Evolutionary conservation across 30 jellyfish, hydroid and myxozoan genomes (phyloP).

Genomic region (Hydractinia echinata): DNA sequence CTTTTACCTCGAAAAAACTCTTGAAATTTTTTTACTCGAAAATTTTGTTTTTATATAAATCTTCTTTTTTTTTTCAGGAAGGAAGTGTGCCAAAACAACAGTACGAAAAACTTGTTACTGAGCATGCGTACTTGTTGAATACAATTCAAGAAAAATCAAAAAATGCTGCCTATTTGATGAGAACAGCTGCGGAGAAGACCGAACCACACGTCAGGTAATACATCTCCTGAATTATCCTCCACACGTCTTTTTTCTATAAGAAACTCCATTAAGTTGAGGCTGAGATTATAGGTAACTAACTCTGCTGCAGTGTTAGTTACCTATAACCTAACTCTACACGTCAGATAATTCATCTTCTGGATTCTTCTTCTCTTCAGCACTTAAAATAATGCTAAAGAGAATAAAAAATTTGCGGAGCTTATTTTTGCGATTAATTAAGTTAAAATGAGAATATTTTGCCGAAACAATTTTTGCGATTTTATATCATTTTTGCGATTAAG

Average conservation of each 20-base stretch:
- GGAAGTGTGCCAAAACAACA: conserved; percentile 44
- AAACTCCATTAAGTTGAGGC: not conserved
- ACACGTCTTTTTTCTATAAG: not conserved
- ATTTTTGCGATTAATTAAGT: no score
- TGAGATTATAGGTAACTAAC: no score
- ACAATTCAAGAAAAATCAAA: conserved; percentile 58
- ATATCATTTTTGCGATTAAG: no score
- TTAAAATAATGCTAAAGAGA: no score
- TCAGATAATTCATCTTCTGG: no score
- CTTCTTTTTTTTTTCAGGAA: conserved; percentile 50
- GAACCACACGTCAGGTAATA: conserved; percentile 70
- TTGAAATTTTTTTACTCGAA: no score
- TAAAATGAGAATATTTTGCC: no score
- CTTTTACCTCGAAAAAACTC: no score
- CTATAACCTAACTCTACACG: no score
- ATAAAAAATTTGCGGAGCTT: no score
- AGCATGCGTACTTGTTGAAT: conserved; percentile 38
- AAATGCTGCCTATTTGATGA: conserved; percentile 48
- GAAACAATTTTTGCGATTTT: no score
- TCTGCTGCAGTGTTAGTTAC: no score
- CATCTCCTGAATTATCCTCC: not conserved
- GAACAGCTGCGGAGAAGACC: conserved; percentile 56
- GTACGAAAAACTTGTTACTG: conserved; percentile 40
- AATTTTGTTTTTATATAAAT: not conserved
- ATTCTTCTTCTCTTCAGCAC: not conserved